Percentiles rank a stretch among this genome's conserved stretches.
Evolutionary conservation across 2,888 invertebrate species (phyloP).

Genomic region (Clunio marinus): DNA sequence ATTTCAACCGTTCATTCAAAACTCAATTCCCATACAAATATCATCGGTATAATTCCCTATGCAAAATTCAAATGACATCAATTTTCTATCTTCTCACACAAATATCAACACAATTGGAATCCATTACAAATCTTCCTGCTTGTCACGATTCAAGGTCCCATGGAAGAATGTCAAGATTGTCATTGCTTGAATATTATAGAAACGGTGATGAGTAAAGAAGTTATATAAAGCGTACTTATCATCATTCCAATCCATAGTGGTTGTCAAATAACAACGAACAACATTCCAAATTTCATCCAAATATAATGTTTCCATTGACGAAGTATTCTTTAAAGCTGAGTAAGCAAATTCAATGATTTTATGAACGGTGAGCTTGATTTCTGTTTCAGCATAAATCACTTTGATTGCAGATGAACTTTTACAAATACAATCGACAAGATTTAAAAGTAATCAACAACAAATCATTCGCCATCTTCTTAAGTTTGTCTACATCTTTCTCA

Average conservation of each 20-base stretch:
- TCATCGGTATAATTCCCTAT: too few species aligned
- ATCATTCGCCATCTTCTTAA: too few species aligned
- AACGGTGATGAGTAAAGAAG: constrained; percentile 77
- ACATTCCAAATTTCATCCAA: constrained; percentile 92
- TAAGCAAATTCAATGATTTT: constrained; percentile 87
- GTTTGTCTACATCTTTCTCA: too few species aligned
- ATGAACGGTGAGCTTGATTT: constrained; percentile 80
- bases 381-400: constrained; percentile 74
- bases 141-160: too few species aligned
- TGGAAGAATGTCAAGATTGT: too few species aligned
- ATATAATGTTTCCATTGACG: constrained; percentile 85
- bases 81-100: too few species aligned
- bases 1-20: too few species aligned
- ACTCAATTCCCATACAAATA: too few species aligned
- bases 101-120: too few species aligned
- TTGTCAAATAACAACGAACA: constrained; percentile 80
- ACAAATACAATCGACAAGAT: constrained; percentile 91
- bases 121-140: too few species aligned
- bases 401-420: constrained; percentile 80
- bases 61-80: too few species aligned
- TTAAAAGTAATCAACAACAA: constrained; percentile 84
- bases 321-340: constrained; percentile 76
- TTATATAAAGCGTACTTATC: constrained; percentile 72
- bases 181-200: constrained; percentile 70
- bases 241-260: constrained; percentile 78